Evolutionary conservation across 2,113 vertebrate genomes (phyloP).

Genomic region (Boulengeromyrus knoepffleri): DNA sequence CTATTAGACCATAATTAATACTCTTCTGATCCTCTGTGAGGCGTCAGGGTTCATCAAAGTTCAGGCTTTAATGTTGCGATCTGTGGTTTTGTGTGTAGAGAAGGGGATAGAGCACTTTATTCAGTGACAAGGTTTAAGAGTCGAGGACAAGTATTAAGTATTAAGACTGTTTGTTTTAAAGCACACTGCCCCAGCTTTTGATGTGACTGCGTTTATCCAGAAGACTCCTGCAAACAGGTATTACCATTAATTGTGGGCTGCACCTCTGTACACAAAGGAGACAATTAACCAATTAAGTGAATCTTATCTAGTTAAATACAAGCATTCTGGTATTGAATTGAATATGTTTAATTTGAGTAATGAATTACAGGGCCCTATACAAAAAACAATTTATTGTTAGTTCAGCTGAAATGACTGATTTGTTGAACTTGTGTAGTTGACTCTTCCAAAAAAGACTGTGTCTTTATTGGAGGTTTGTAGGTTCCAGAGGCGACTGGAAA

Average conservation of each 20-base stretch:
- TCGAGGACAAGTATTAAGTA: not conserved
- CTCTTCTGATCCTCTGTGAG: not conserved
- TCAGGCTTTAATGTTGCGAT: not conserved
- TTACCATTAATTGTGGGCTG: not conserved
- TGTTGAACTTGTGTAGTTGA: not conserved
- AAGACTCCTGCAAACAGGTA: not conserved
- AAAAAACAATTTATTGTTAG: not conserved
- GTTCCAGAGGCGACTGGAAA: not conserved
- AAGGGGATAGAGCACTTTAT: not conserved
- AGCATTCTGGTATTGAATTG: not conserved
- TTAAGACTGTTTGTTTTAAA: not conserved
- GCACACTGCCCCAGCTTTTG: not conserved
- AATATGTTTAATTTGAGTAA: not conserved
- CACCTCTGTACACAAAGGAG: not conserved
- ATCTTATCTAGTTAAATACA: not conserved
- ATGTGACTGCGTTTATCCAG: not conserved
- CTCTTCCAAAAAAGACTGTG: not conserved
- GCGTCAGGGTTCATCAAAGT: not conserved
- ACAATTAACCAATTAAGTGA: slow-evolving; percentile 1
- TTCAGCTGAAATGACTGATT: not conserved
- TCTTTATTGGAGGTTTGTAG: not conserved
- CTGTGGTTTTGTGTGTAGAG: not conserved
- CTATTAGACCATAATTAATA: not conserved
- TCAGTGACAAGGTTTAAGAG: not conserved
- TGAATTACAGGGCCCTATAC: not conserved